Base-by-base conservation (phyloP, 2,113 vertebrate species). In the Sorex fumeus region DNA sequence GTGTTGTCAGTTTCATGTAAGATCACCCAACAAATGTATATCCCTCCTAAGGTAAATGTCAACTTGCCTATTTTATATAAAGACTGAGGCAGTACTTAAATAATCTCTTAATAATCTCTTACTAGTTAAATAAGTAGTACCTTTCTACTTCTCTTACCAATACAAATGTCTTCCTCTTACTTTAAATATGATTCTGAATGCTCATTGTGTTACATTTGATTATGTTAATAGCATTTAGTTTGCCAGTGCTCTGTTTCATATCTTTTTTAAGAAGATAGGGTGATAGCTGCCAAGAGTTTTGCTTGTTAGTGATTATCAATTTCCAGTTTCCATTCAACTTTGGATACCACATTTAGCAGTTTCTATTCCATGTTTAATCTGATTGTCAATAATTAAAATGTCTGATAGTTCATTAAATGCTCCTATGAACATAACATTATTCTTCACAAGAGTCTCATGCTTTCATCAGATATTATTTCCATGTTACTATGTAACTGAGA, bases 281-380 rank as follows among this genome's bases (percentile, higher is more conserved):
- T n/a, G n/a, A n/a, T n/a, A n/a, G n/a, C n/a, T n/a, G n/a, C n/a
- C n/a, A n/a, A n/a, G 15, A 76, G 66, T 62, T 94, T 78, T 34
- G 77, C 34, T 91, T 47, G 1, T 70, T 93, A 88, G 8, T 60
- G 36, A 87, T 85, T 75, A 30, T 83, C 91, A 83, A 45, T 2
- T 62, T 69, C 18, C 11, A 76, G 8, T 30, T 74, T 71, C 23
- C 8, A 71, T 13, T 80, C 21, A 81, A 7, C 6, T 84, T 6
- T 81, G 3, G 8, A 4, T 36, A 84, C 80, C 18, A 21, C 57
- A 23, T 92, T 92, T 60, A 45, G 60, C 7, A 85, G 45, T 27
- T 71, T 3, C 32, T 40, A 8, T 40, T 60, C 4, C 47, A 50
- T 50, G 69, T 86, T 74, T 40, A 82, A 84, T 27, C 32, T 72